These are phyloP conservation scores for Platycnemis pennipes DNA, from an alignment of 2,888 invertebrate genomes.

Conservation along the genomic window DNA sequence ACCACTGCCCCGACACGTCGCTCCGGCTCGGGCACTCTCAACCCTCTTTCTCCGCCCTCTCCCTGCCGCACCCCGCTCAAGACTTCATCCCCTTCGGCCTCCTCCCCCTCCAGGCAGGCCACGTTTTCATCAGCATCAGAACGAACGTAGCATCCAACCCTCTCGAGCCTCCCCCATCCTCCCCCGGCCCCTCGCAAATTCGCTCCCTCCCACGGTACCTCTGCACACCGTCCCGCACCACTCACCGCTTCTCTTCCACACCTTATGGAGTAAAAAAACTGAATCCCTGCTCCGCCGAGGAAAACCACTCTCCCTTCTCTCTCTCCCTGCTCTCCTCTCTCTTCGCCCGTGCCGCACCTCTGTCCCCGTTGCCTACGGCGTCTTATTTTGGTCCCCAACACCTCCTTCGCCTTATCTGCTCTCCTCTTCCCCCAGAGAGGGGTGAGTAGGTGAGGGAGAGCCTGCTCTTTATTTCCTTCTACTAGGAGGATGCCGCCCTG, in stretches of 20 bases:
- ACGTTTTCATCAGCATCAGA: constrained; percentile 35
- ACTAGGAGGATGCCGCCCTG: too few relatives aligned
- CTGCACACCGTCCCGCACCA: not conserved
- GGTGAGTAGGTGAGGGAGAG: too few relatives aligned
- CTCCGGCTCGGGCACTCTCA: not conserved
- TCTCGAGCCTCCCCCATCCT: not conserved
- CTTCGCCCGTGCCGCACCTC: not conserved
- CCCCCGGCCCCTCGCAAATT: not conserved
- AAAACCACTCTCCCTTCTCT: not conserved
- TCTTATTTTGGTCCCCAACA: not conserved
- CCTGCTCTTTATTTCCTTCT: too few relatives aligned
- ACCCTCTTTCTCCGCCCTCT: not conserved
- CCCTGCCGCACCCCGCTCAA: not conserved
- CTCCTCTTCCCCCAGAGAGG: too few relatives aligned
- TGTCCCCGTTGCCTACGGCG: not conserved
- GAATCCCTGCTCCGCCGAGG: not conserved
- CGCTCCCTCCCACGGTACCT: too few relatives aligned
- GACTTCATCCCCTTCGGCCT: not conserved
- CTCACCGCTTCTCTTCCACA: not conserved
- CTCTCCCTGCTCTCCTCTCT: not conserved
- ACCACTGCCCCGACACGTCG: not conserved
- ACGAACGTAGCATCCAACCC: not conserved
- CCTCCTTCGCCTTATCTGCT: too few relatives aligned
- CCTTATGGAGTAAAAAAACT: not conserved
- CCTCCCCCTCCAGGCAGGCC: not conserved